Conservation (phyloP, 30 jellyfish, hydroid and myxozoan species). For the Pseudorhiza aurosa region DNA sequence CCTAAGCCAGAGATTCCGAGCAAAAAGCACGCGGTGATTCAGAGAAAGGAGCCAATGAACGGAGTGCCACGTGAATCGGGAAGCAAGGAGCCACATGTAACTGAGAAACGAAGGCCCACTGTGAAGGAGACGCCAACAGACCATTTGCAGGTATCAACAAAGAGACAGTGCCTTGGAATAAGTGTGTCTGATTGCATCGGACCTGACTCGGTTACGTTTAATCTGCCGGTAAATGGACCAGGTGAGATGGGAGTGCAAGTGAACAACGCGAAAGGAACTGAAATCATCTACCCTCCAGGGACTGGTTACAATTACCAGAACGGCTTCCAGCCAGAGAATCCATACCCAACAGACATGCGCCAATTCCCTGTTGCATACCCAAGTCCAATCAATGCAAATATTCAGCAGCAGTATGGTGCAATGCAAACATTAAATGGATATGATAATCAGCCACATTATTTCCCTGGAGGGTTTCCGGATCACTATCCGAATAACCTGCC, state of each 20-base stretch:
- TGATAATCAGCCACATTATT: slow-evolving; percentile 14
- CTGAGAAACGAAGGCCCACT: slow-evolving; percentile 19
- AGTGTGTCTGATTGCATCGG: slow-evolving; percentile 42
- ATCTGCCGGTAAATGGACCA: slow-evolving; percentile 40
- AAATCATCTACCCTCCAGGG: slow-evolving; percentile 15
- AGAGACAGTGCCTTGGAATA: slow-evolving; percentile 58
- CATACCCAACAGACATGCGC: slow-evolving; percentile 18
- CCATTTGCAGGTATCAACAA: slow-evolving; percentile 29
- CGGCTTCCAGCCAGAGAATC: slow-evolving; percentile 10
- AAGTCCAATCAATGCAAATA: not conserved
- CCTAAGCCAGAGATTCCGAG: not conserved
- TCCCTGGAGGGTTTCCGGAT: slow-evolving; percentile 46
- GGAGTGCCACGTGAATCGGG: too few relatives aligned
- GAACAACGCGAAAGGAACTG: slow-evolving; percentile 17
- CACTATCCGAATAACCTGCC: slow-evolving; percentile 59
- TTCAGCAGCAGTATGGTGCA: slow-evolving; percentile 21
- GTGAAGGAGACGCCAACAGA: slow-evolving; percentile 56
- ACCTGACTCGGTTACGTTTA: slow-evolving; percentile 57
- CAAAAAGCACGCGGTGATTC: slow-evolving; percentile 7
- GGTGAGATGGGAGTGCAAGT: slow-evolving; percentile 48
- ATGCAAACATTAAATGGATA: slow-evolving; percentile 2
- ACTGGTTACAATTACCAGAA: not conserved
- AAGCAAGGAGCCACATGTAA: not conserved
- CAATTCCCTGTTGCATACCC: slow-evolving; percentile 28
- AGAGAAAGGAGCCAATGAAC: not conserved